A percentile compares a stretch with the other conserved stretches of the same genome.
phyloP scores from a whole-genome alignment of 2,113 vertebrate species.

The Percina caprodes region DNA sequence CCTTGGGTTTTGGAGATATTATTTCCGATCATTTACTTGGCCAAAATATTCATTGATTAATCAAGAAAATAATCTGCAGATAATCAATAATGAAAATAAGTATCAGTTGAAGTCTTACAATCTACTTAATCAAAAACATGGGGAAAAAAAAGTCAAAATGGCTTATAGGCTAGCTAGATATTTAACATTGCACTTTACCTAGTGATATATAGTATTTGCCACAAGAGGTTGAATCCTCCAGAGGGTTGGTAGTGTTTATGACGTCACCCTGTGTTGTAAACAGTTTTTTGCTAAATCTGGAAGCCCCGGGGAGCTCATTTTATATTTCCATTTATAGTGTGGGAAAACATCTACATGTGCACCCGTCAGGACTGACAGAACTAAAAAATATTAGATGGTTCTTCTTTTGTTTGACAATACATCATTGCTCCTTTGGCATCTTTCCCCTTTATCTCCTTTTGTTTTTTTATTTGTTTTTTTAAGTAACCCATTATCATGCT shows the following conservation, averaged over 20 bases:
- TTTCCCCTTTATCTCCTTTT: not conserved
- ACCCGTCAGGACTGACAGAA: conserved; percentile 14
- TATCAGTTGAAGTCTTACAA: not conserved
- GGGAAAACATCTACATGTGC: conserved; percentile 62
- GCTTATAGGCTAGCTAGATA: not conserved
- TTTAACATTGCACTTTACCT: not conserved
- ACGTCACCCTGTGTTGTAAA: conserved; percentile 55
- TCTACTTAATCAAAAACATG: not conserved
- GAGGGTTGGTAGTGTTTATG: conserved; percentile 23
- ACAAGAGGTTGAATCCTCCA: conserved; percentile 29
- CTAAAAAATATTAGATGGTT: conserved; percentile 21
- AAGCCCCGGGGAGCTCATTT: conserved; percentile 55
- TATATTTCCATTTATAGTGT: conserved; percentile 66
- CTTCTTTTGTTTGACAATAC: conserved; percentile 28
- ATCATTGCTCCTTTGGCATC: conserved; percentile 10
- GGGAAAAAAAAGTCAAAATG: not conserved
- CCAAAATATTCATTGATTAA: not conserved
- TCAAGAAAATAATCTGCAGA: not conserved
- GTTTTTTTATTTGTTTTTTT: conserved; percentile 17
- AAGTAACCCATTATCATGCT: conserved; percentile 29
- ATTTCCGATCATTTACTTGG: not conserved
- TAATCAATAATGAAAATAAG: not conserved
- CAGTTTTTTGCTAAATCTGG: conserved; percentile 66
- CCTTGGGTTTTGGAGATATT: not conserved
- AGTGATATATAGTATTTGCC: conserved; percentile 15